Conservation (phyloP, 2,888 invertebrate species). For the Rhogogaster chlorosoma region DNA sequence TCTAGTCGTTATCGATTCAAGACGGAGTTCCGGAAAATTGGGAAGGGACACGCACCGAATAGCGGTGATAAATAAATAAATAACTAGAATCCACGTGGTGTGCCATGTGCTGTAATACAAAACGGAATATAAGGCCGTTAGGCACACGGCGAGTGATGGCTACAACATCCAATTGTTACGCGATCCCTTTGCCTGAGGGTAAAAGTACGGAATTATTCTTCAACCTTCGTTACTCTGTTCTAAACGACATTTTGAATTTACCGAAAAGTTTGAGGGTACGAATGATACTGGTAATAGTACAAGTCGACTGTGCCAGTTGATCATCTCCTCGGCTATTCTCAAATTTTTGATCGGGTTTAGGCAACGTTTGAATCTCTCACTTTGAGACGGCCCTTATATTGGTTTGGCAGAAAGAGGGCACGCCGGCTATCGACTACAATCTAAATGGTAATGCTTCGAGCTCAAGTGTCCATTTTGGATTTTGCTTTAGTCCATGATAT, state of each 20-base stretch:
- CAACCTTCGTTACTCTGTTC: not conserved
- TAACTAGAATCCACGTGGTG: conserved; percentile 49
- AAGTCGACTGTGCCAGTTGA: not conserved
- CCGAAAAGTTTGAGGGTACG: not conserved
- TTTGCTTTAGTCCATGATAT: conserved; percentile 43
- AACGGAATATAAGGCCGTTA: conserved; percentile 46
- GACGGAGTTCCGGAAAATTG: conserved; percentile 50
- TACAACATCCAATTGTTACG: not conserved
- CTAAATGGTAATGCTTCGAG: conserved; percentile 64
- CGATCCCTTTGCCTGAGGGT: not conserved
- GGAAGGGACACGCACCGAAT: conserved; percentile 51
- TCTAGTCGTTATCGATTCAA: conserved; percentile 50
- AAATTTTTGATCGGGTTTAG: conserved; percentile 35
- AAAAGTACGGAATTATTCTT: not conserved
- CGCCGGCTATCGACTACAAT: conserved; percentile 61
- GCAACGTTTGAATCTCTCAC: conserved; percentile 29
- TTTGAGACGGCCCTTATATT: conserved; percentile 43
- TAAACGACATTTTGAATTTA: not conserved
- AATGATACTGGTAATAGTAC: not conserved
- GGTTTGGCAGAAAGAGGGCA: conserved; percentile 47
- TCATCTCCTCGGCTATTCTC: not conserved
- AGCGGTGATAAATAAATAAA: conserved; percentile 51
- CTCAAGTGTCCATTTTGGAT: conserved; percentile 52
- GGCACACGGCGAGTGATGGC: conserved; percentile 27
- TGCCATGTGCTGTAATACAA: conserved; percentile 41